Base-by-base conservation (phyloP, 2,113 vertebrate species). In the Dasypus novemcinctus region DNA sequence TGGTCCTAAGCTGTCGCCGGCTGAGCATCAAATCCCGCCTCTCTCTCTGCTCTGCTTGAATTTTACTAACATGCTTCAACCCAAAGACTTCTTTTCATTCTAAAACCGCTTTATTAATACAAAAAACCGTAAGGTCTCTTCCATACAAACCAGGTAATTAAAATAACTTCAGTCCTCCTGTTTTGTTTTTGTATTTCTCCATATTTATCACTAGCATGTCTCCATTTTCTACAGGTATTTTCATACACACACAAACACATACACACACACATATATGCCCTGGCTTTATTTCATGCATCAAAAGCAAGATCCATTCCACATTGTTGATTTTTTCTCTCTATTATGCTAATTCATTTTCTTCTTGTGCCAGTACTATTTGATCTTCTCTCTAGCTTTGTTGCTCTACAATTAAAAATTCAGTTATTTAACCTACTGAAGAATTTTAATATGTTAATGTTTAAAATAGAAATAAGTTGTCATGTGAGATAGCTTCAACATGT, bases 291-390 rank as follows among this genome's bases (percentile, higher is more conserved):
- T 88, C 49, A 87, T 49, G 36, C 23, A 23, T 80, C 78, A 87
- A 49, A 49, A 93, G 85, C 91, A 94, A 95, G 78, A 95, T 91
- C 76, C 33, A 82, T 86, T 93, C 78, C 52, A 76, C 14, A 10
- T 81, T 69, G 10, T 72, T 61, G 38, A 81, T 25, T 69, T 11
- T 76, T 84, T 80, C 63, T 72, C 25, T 85, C 75, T 95, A 10
- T 66, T 81, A 2, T 61, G 25, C 8, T 93, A 89, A 68, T 66
- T 3, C 29, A 69, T 0, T 95, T 93, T 94, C 25, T 86, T 88
- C 31, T 66, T 92, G 2, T 88, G 54, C 59, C 63, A 27, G 14
- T 33, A 25, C 61, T 43, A 61, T 36, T 84, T 80, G 72, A 81
- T 87, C 76, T 95, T 93, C 68, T 93, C 38, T 82, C 52, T 61